Base-by-base conservation (phyloP, 1,140 invertebrate genomes). In the Oryzaephilus surinamensis region DNA sequence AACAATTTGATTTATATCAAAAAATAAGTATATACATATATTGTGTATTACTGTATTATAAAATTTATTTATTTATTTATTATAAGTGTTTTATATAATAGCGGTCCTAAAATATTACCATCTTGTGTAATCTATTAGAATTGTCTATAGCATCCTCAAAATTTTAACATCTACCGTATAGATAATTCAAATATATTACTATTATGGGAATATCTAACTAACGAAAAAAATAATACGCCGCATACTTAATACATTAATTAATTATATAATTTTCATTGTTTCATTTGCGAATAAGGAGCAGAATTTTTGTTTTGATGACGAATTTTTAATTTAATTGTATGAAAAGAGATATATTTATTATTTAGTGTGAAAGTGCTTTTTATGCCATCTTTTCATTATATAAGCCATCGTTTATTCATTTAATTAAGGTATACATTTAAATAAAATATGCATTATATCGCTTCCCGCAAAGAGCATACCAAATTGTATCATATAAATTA, bases 321-420 rank as follows among this genome's bases (percentile, higher is more conserved):
- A 53, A 31, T 17, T 50, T 45, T 47, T 40, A 37, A 32, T 47
- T 50, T 51, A 52, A 45, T 41, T 41, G 46, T 49, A 53, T 57
- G 52, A 51, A 48, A 50, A 48, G 45, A 54, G 45, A 54, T 38
- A 45, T 50, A 46, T 36, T 43, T 49, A 49, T 52, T 46, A 43
- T 51, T 52, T 53, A 50, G 57, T 57, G 54, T 59, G 57, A 53
- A 52, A 52, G 53, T 52, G 57, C 57, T 59, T 58, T 31, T 35
- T n/a, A n/a, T 29, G 40, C 45, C 41, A 39, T 43, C 29, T 47
- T 43, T 47, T 43, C 45, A 47, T 43, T 43, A 16, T 39, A n/a
- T n/a, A n/a, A n/a, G 50, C 48, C 48, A 54, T 54, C 47, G 32
- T 45, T 51, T n/a, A n/a, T 45, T 52, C 46, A 52, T 49, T 38